phyloP scores from a whole-genome alignment of 2,113 vertebrate species.

The Tapirus terrestris region DNA sequence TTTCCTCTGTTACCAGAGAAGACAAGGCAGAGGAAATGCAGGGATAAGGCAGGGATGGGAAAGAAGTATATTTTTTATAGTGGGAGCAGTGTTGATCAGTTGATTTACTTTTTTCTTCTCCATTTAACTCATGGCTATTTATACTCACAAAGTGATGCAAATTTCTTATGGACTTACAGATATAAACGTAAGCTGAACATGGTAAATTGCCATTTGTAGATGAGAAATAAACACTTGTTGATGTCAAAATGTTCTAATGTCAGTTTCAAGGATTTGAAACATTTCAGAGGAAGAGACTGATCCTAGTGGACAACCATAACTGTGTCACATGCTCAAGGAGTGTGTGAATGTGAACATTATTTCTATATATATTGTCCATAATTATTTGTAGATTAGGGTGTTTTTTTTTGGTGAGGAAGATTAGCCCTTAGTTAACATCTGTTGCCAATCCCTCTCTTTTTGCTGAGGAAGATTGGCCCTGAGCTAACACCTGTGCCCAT shows the following conservation, averaged over 20 bases:
- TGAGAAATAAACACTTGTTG: not conserved
- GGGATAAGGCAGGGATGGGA: not conserved
- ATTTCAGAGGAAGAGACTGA: not conserved
- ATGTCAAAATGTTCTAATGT: not conserved
- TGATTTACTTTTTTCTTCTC: not conserved
- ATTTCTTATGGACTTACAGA: not conserved
- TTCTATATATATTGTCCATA: not conserved
- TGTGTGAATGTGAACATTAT: not conserved
- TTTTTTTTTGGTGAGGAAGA: not conserved
- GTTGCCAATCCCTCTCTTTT: no score
- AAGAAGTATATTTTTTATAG: not conserved
- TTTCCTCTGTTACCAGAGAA: not conserved
- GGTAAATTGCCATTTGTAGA: not conserved
- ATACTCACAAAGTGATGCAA: not conserved
- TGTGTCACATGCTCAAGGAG: not conserved
- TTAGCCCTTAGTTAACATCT: no score
- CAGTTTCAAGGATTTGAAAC: not conserved
- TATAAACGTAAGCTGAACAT: not conserved
- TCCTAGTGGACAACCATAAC: not conserved
- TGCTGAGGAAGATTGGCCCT: no score
- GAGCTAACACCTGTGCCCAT: no score
- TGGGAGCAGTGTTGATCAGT: not conserved
- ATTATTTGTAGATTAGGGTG: not conserved
- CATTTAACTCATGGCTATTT: not conserved
- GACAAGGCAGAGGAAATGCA: not conserved